Evolutionary conservation across 2,888 invertebrate genomes (phyloP).

Genomic region (Microctonus aethiopoides): DNA sequence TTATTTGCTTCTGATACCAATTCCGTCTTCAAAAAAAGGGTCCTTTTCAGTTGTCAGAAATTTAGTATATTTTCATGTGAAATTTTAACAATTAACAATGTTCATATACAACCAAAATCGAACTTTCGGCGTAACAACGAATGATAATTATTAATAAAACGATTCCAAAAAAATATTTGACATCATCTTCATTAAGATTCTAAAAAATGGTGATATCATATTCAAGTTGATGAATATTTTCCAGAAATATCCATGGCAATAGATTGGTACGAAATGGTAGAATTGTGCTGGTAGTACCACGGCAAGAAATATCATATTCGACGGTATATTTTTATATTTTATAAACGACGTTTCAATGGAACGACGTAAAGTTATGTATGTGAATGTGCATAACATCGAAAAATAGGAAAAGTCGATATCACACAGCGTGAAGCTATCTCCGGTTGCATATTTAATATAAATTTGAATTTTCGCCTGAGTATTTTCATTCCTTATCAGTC

Average conservation of each 20-base stretch:
- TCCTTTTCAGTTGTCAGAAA: no score
- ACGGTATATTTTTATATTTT: background rate
- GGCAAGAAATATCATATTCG: background rate
- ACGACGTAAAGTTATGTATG: background rate
- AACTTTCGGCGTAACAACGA: no score
- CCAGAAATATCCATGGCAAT: background rate
- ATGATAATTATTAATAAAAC: no score
- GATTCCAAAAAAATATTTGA: no score
- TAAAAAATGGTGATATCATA: no score
- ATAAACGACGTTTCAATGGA: background rate
- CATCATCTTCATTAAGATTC: no score
- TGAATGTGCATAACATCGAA: background rate
- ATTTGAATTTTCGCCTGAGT: slow-evolving; percentile 4
- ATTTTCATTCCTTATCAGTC: slow-evolving; percentile 1
- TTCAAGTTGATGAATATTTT: background rate
- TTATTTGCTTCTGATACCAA: no score
- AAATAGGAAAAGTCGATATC: slow-evolving; percentile 15
- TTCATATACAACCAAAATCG: no score
- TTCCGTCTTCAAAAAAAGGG: no score
- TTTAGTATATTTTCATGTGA: no score
- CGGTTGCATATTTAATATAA: slow-evolving; percentile 9
- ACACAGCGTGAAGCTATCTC: background rate
- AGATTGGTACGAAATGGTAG: background rate
- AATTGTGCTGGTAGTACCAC: background rate
- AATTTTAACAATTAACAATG: no score